Evolutionary conservation across 2,888 invertebrate genomes (phyloP), one percentile per base, ranked within the genome.

Genomic region (Xylocampa areola): DNA sequence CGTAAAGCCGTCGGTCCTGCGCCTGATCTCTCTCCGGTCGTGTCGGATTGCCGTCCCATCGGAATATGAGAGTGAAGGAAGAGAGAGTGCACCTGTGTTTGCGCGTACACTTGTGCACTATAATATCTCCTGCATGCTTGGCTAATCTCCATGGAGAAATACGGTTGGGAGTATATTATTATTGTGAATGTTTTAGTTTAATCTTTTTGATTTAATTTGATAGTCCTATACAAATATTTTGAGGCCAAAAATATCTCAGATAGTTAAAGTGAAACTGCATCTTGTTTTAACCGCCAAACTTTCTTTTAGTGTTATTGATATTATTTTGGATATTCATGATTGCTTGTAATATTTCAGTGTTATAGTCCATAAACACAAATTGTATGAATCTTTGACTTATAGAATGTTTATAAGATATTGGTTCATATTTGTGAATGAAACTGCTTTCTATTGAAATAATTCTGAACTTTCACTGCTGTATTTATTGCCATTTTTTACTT

Each of bases 261-360:
- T 17, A 44, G 25, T 35, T 35, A 13, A 35, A 69, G 48, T 61
- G 53, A 70, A 60, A 59, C 44, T 58, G 30, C 53, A 62, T 44
- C 32, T 53, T 4, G 21, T 51, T 64, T 43, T 53, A 36, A 29
- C 64, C 33, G 25, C 0, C 10, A 37, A 51, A 65, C 61, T 76
- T 74, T 72, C 64, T 57, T 66, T 59, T 44, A 36, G 19, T 11
- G 32, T 41, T 48, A 43, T 57, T 59, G 32, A 23, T 40, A 6
- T 48, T 33, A 7, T 44, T 40, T 36, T 40, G 1, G 16, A 27
- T 36, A 41, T 39, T 17, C 29, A 27, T 48, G 23, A 55, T 43
- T 36, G 25, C 30, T 49, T 25, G 14, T 27, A 43, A 45, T 62
- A 62, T 39, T 32, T 50, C 25, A 55, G 11, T 54, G 45, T 44